Base-by-base conservation (phyloP, 2,797 vertebrate species). In the Eulemur mongoz region DNA sequence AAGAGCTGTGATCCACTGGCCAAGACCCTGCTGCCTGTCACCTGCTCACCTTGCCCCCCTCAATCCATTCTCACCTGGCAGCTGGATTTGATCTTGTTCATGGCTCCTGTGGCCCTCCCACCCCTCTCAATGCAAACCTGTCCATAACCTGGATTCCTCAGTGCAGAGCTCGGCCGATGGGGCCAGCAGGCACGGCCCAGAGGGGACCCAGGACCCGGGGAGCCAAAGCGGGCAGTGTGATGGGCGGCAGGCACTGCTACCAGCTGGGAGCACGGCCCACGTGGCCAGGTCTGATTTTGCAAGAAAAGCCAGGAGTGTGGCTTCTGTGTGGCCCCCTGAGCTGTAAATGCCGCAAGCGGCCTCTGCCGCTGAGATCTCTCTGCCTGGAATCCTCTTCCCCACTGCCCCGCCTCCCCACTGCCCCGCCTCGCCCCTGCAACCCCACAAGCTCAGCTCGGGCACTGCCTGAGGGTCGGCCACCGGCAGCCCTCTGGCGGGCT, bases 301-400 rank as follows among this genome's bases (percentile, higher is more conserved):
- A 54, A 35, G 48, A 54, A 57, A 57, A 38, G 50, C 50, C 76
- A 79, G 23, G 11, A 7, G 4, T 54, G 22, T 38, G 76, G n/a
- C 22, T 35, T 13, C 50, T 15, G 22, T 35, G n/a, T 38, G 76
- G 35, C 9, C 14, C 45, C 48, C 50, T 8, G 22, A 54, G n/a
- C 23, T 38, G 20, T 23, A 4, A 22, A 7, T 1, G 4, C 20
- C 4, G 20, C n/a, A 2, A 35, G n/a, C 3, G 7, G 20, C 8
- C 43, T 23, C 20, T 7, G 50, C n/a, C 12, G 20, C 14, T 22
- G 12, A 1, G 76, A n/a, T 25, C 11, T 78, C 4, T 35, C 7
- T 14, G n/a, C 20, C 32, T 15, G n/a, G 76, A 35, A 8, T 14
- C 35, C 76, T 38, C 43, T 35, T 45, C 6, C 76, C n/a, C 48